Conservation (phyloP, 64 coral and sea anemone genomes). For the Dendronephthya gigantea region DNA sequence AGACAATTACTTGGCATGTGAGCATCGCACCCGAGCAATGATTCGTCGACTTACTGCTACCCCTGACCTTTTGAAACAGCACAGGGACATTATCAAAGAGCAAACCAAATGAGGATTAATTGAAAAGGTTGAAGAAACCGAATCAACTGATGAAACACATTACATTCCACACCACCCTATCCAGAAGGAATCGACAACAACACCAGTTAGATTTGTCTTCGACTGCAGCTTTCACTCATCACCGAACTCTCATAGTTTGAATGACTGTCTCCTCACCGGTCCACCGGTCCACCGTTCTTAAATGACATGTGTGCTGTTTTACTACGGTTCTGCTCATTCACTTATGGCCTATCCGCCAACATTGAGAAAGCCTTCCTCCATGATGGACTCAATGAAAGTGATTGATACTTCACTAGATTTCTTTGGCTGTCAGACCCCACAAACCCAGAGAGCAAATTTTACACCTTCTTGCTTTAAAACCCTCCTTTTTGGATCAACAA, state of each 20-base stretch:
- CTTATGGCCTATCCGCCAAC: background rate
- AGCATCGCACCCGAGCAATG: no score
- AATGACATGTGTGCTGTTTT: background rate
- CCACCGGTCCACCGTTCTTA: background rate
- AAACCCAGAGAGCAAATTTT: background rate
- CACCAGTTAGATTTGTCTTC: background rate
- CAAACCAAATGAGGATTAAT: no score
- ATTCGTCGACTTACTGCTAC: no score
- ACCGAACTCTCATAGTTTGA: background rate
- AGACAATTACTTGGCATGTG: no score
- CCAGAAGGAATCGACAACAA: no score
- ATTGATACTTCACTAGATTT: background rate
- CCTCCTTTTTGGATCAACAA: background rate
- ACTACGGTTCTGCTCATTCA: no score
- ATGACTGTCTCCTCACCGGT: background rate
- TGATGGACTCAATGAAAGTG: background rate
- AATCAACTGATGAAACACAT: no score
- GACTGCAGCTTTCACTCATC: background rate
- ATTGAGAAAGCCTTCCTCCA: background rate
- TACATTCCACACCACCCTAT: no score
- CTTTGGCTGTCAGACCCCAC: background rate
- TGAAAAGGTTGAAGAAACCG: no score
- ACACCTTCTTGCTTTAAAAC: background rate
- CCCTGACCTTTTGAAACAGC: no score
- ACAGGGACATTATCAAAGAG: no score